A percentile compares a stretch with the other conserved stretches of the same genome.
Conservation (phyloP, 2,888 invertebrate genomes). For the Chymomyza fuscimana region DNA sequence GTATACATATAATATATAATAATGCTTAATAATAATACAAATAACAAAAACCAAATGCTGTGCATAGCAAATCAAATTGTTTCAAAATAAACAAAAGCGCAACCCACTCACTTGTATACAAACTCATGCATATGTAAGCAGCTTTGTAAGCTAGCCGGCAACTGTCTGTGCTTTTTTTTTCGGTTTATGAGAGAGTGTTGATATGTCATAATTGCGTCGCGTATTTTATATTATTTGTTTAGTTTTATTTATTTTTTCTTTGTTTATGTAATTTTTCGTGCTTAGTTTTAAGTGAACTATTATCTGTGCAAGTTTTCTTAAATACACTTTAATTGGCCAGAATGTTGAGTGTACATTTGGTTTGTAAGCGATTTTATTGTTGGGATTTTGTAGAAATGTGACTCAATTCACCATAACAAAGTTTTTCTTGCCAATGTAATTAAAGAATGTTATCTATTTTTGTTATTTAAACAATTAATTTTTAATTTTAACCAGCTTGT, state of each 20-base stretch:
- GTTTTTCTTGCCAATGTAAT: no score
- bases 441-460: no score
- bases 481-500: no score
- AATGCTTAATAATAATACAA: not conserved
- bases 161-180: not conserved
- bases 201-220: constrained; percentile 62
- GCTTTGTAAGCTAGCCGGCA: not conserved
- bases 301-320: constrained; percentile 46
- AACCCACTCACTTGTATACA: constrained; percentile 11
- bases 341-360: no score
- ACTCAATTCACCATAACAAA: no score
- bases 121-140: constrained; percentile 10
- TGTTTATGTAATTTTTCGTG: constrained; percentile 35
- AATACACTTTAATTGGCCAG: no score
- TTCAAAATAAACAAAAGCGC: constrained; percentile 55
- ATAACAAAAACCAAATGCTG: not conserved
- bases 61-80: constrained; percentile 40
- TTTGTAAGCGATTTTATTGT: no score
- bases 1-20: not conserved
- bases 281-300: constrained; percentile 31
- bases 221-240: constrained; percentile 22
- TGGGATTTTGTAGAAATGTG: no score
- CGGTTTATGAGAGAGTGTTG: not conserved
- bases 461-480: no score
- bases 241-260: constrained; percentile 29